Conservation (phyloP, 2,888 invertebrate genomes). For the Ectemnius continuus region DNA sequence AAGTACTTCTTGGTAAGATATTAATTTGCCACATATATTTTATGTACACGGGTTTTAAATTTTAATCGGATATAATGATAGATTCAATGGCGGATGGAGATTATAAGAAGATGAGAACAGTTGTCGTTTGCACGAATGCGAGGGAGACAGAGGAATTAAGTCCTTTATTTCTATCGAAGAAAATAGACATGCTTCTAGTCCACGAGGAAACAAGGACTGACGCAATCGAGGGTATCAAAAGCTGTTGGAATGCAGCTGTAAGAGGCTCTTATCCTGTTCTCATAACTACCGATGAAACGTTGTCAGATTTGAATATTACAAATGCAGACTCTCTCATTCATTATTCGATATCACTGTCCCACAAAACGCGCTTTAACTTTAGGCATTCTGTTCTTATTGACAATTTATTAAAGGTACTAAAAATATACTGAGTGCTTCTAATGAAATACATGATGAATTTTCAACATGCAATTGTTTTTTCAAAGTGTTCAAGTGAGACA, state of each 20-base stretch:
- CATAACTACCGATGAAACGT: slow-evolving; percentile 85
- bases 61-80: slow-evolving; percentile 31
- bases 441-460: no score
- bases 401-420: slow-evolving; percentile 78
- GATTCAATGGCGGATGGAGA: slow-evolving; percentile 79
- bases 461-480: no score
- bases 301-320: slow-evolving; percentile 82
- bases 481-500: slow-evolving; percentile 65
- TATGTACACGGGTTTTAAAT: not conserved
- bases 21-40: slow-evolving; percentile 11
- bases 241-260: slow-evolving; percentile 76
- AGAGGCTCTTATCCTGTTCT: slow-evolving; percentile 80
- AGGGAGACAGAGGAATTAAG: slow-evolving; percentile 80
- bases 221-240: slow-evolving; percentile 66
- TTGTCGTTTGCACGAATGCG: slow-evolving; percentile 82
- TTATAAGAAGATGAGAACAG: slow-evolving; percentile 79
- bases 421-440: not conserved
- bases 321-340: slow-evolving; percentile 85
- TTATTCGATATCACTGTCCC: slow-evolving; percentile 84
- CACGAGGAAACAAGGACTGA: slow-evolving; percentile 68
- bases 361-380: slow-evolving; percentile 83
- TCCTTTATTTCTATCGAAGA: slow-evolving; percentile 68
- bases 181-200: slow-evolving; percentile 62
- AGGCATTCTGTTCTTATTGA: slow-evolving; percentile 85
- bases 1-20: slow-evolving; percentile 71